These are phyloP conservation scores for Rattus rattus DNA, from an alignment of 2,113 vertebrate genomes.

Conservation along the genomic window DNA sequence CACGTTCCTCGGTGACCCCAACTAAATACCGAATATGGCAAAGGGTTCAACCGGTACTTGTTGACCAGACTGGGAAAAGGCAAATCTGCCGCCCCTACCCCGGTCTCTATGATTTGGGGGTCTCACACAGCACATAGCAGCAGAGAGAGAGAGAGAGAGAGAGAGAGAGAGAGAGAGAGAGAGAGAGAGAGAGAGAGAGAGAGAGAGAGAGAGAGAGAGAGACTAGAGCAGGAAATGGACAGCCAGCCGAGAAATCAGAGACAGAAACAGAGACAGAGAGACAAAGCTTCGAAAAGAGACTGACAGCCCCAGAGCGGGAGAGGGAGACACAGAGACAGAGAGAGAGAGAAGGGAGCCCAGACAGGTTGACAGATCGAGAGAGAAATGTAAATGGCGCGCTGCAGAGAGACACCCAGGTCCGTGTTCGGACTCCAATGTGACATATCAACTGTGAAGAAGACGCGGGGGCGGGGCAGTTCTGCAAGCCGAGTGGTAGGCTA, in stretches of 20 bases:
- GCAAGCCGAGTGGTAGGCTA: constrained; percentile 32
- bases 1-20: not conserved
- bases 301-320: constrained; percentile 62
- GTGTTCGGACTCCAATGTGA: constrained; percentile 84
- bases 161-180: not conserved
- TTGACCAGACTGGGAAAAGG: constrained; percentile 54
- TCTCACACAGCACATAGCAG: not conserved
- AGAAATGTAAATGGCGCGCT: constrained; percentile 83
- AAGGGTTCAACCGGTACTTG: not conserved
- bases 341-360: constrained; percentile 60
- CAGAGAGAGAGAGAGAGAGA: not conserved
- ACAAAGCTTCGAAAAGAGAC: constrained; percentile 72
- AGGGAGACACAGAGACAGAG: constrained; percentile 66
- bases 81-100: not conserved
- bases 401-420: constrained; percentile 83
- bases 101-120: not conserved
- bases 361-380: constrained; percentile 82
- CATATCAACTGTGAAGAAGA: constrained; percentile 79
- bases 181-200: not conserved
- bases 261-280: constrained; percentile 72
- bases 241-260: constrained; percentile 68
- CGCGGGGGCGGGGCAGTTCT: constrained; percentile 69
- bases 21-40: not conserved
- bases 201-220: not conserved
- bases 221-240: constrained; percentile 34